A percentile compares a stretch with the other conserved stretches of the same genome.
Conservation (phyloP, 2,888 invertebrate species). For the Limnephilus lunatus region DNA sequence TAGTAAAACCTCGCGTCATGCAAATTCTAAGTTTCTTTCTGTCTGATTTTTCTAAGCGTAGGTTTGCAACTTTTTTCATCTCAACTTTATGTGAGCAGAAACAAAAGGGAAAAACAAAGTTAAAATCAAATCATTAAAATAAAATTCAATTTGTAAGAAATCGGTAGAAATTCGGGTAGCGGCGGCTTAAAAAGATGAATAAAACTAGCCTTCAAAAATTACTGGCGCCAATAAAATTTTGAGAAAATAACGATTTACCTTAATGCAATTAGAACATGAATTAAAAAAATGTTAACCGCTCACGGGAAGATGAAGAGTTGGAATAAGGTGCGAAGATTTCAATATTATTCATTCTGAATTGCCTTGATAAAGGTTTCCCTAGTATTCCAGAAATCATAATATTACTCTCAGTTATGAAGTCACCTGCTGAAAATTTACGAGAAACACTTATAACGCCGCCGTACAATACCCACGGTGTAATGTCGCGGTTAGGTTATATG, state of each 20-base stretch:
- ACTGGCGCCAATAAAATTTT: no score
- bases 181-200: no score
- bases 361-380: background rate
- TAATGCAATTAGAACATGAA: no score
- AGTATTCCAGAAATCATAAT: background rate
- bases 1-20: background rate
- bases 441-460: background rate
- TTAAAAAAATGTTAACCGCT: no score
- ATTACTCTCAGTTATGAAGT: background rate
- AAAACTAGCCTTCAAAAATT: no score
- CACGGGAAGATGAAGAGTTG: no score
- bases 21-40: background rate
- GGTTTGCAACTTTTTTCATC: background rate
- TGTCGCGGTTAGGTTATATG: slow-evolving; percentile 18
- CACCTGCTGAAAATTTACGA: slow-evolving; percentile 5
- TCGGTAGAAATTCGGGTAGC: no score
- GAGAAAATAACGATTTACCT: no score
- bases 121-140: background rate
- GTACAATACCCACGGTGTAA: background rate
- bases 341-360: background rate
- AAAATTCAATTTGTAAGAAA: no score
- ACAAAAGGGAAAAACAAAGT: background rate
- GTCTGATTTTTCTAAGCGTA: background rate
- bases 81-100: background rate
- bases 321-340: background rate